A percentile compares a stretch with the other conserved stretches of the same genome.
These are phyloP conservation scores for Pseudopodoces humilis DNA, from an alignment of 2,113 vertebrate genomes.

Conservation along the genomic window DNA sequence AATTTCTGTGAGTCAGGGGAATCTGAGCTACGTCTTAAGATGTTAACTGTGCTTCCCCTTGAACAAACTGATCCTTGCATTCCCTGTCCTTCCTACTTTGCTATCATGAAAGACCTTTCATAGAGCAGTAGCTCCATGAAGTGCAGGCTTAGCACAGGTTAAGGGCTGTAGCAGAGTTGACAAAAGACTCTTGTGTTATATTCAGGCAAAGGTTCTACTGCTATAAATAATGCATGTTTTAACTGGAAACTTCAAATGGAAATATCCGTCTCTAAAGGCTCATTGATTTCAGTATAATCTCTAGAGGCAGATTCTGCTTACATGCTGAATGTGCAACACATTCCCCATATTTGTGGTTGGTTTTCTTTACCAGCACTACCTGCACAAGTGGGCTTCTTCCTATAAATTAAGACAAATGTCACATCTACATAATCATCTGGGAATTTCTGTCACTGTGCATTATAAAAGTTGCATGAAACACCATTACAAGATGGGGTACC, in stretches of 20 bases:
- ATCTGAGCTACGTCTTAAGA: background rate
- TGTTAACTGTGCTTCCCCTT: background rate
- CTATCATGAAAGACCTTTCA: background rate
- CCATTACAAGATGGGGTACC: background rate
- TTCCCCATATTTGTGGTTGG: background rate
- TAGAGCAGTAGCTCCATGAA: background rate
- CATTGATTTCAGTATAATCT: background rate
- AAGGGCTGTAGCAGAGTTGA: background rate
- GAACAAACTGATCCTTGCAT: background rate
- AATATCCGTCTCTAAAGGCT: background rate
- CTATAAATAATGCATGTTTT: constrained; percentile 51
- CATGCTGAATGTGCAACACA: background rate
- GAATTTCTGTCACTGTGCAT: background rate
- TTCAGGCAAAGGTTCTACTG: background rate
- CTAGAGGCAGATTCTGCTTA: background rate
- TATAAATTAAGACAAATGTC: background rate
- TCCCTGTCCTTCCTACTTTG: background rate
- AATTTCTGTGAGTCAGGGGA: background rate
- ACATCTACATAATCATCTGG: background rate
- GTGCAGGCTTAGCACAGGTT: background rate
- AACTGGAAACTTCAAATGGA: constrained; percentile 19
- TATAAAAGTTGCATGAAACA: background rate
- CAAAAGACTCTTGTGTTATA: background rate
- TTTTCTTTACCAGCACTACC: background rate
- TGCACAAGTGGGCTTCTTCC: background rate